Evolutionary conservation across 2,888 invertebrate species (phyloP), one percentile per base, ranked within the genome.

Genomic region (Philhelius pedissequus): DNA sequence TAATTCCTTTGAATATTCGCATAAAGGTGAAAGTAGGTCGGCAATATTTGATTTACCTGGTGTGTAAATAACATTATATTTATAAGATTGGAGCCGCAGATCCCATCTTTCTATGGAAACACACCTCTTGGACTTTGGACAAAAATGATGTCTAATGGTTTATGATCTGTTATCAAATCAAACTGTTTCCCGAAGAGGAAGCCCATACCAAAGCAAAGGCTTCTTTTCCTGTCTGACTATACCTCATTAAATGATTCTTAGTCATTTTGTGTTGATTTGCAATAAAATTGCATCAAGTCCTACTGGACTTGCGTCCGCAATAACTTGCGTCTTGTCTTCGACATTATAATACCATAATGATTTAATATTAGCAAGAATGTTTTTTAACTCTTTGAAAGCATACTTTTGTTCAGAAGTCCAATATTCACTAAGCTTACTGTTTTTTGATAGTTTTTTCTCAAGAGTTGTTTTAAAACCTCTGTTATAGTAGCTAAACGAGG

Each of bases 151-250:
- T 88, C 87, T 6, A 92, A 81, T 0, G 92, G 90, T 58, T 87
- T 88, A 43, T 87, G 87, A 32, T 88, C 87, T 0, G 83, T 87
- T 2, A 86, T 66, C 1, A 88, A 81, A 1, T 87, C 89, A 86
- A 92, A 92, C 9, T 88, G 86, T 2, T 88, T 86, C 5, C 91
- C 92, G 77, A 86, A 89, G 1, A 92, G 58, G 78, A 89, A 92
- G 45, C 52, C 73, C 73, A 92, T 25, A 90, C 86, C 4, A 90
- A 77, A 11, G 88, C 87, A 7, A 90, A 81, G 4, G 89, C 89
- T 80, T 88, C 87, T 38, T 86, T 86, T 52, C 87, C 87, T 11
- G 80, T 82, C 62, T 87, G 87, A 20, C 56, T 43, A 20, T 62
- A 62, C 0, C 43, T 3, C 45, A 30, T 30, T 62, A 30, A 62